Percentiles rank a stretch among this genome's conserved stretches.
Conservation (phyloP, 1,140 invertebrate genomes). For the Popillia japonica region DNA sequence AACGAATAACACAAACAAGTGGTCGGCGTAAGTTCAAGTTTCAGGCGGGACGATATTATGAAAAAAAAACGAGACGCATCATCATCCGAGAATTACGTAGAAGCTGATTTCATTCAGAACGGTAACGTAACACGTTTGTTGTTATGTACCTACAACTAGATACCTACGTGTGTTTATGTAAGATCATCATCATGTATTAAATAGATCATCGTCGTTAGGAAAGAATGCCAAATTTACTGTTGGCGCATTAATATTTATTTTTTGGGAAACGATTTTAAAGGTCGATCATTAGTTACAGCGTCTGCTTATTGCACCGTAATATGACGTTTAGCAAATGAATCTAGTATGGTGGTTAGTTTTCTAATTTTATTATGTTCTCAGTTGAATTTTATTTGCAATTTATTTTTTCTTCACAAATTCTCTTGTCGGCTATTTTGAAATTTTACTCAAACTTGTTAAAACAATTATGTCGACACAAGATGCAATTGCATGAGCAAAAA, state of each 20-base stretch:
- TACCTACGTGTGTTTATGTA: not conserved
- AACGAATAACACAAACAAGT: conserved; percentile 26
- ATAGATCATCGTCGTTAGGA: not conserved
- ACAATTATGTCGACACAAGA: no score
- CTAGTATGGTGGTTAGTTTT: no score
- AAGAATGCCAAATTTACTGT: not conserved
- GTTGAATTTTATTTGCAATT: no score
- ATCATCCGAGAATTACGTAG: not conserved
- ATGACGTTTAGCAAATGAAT: not conserved
- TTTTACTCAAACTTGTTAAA: no score
- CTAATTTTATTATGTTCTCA: no score
- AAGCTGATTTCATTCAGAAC: not conserved
- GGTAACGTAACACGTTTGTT: conserved; percentile 7
- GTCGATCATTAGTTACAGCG: not conserved
- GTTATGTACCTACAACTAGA: not conserved
- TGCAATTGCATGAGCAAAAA: no score
- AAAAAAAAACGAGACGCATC: conserved; percentile 17
- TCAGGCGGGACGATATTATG: not conserved
- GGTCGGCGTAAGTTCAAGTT: conserved; percentile 22
- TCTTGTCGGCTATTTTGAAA: no score
- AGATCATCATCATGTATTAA: not conserved
- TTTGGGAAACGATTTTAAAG: not conserved
- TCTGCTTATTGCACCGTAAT: not conserved
- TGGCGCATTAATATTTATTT: not conserved
- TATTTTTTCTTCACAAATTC: no score